Evolutionary conservation across 30 jellyfish, hydroid and myxozoan species (phyloP).

Genomic region (Turritopsis rubra): DNA sequence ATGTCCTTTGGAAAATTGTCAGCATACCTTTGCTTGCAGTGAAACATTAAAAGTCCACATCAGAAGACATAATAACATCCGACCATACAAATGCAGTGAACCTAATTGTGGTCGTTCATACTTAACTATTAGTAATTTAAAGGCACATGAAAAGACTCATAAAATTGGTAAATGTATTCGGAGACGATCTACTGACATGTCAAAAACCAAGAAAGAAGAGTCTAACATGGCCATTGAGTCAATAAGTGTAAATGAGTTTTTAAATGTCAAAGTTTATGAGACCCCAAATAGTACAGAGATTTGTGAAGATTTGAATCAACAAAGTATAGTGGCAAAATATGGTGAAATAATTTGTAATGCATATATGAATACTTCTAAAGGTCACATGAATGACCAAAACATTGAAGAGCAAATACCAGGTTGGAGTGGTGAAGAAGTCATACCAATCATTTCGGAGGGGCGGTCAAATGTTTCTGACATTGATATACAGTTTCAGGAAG

Average conservation of each 20-base stretch:
- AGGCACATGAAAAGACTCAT: slow-evolving; percentile 18
- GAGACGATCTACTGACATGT: neutral
- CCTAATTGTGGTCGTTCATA: slow-evolving; percentile 16
- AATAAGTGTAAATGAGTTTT: neutral
- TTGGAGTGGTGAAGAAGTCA: slow-evolving; percentile 6
- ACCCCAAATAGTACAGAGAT: neutral
- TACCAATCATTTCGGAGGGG: neutral
- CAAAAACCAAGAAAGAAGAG: neutral
- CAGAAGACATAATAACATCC: slow-evolving; percentile 2
- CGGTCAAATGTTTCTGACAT: slow-evolving; percentile 9
- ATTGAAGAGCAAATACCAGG: neutral
- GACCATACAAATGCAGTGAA: slow-evolving; percentile 18
- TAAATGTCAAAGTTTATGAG: neutral
- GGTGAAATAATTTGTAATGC: slow-evolving; percentile 26
- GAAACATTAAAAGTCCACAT: slow-evolving; percentile 31
- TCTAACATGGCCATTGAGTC: neutral
- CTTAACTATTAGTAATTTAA: slow-evolving; percentile 17
- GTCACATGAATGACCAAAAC: neutral
- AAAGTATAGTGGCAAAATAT: slow-evolving; percentile 9
- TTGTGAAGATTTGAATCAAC: neutral
- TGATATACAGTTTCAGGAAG: slow-evolving; percentile 19
- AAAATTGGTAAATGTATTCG: neutral
- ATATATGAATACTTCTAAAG: neutral
- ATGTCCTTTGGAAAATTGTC: slow-evolving; percentile 23
- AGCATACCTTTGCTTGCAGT: slow-evolving; percentile 6